Conservation (phyloP, 1,140 invertebrate species). For the Prorops nasuta region DNA sequence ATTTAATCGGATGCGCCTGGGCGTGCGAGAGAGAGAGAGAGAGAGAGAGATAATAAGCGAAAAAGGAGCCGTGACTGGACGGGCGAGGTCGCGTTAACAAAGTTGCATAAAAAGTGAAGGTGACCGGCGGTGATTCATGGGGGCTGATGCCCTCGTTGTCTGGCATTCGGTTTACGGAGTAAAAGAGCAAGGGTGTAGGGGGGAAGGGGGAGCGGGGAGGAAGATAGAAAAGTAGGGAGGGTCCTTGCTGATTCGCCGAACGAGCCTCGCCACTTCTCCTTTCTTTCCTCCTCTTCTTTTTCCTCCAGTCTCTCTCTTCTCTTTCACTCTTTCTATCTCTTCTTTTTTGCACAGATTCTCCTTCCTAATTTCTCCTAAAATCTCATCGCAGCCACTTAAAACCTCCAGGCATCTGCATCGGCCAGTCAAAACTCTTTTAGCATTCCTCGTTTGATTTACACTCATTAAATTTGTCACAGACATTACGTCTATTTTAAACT, state of each 20-base stretch:
- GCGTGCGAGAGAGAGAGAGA: background rate
- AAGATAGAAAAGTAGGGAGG: background rate
- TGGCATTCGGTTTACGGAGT: constrained; percentile 38
- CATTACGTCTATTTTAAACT: too few species aligned
- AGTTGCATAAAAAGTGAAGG: constrained; percentile 52
- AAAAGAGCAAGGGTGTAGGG: background rate
- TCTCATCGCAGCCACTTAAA: too few species aligned
- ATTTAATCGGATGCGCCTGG: background rate
- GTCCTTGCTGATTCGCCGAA: background rate
- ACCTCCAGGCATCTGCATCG: too few species aligned
- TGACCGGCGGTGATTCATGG: constrained; percentile 49
- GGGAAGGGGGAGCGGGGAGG: background rate
- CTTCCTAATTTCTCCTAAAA: too few species aligned
- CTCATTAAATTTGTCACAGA: too few species aligned
- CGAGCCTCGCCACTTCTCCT: too few species aligned
- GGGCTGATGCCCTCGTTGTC: constrained; percentile 52
- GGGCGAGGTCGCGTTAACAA: constrained; percentile 26
- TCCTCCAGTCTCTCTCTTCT: too few species aligned
- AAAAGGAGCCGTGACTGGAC: background rate
- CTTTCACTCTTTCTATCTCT: too few species aligned
- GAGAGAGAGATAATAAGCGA: background rate
- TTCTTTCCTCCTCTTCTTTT: background rate
- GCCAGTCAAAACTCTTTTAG: too few species aligned
- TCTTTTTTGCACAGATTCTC: too few species aligned
- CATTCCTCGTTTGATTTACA: too few species aligned